Evolutionary conservation across 2,888 invertebrate species (phyloP), one percentile per base, ranked within the genome.

Genomic region (Habroteleia sp.): DNA sequence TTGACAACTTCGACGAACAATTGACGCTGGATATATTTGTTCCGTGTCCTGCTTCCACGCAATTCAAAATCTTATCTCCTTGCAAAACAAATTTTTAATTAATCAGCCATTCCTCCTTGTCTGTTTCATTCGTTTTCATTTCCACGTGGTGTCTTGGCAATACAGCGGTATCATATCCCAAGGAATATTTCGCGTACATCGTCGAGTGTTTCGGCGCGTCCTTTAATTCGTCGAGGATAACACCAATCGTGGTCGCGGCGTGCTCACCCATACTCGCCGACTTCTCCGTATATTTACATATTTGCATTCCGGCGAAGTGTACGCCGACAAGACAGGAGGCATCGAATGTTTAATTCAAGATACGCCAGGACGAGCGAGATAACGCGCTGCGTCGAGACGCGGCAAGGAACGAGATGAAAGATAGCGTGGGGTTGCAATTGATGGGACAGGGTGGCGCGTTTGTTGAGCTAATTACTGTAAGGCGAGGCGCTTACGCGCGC

Each of bases 381-480:
- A 77, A 60, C 74, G 46, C 44, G 69, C 74, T 44, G 44, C 58
- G 48, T 44, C 6, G 37, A 13, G 44, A 66, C 52, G 56, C 46
- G 17, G 66, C 29, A 71, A 37, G 13, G 50, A 68, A 65, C 42
- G 77, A 74, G 71, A 80, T 77, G 77, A 76, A 77, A 77, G 79
- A 78, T 80, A 80, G 81, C 83, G 84, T 83, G 84, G 86, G 83
- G 85, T 84, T 85, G 87, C 85, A 88, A 88, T 88, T 88, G 87
- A 88, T 88, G 88, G 83, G 87, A 86, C 87, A 85, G 87, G 84
- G 84, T 84, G 83, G 87, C 85, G 85, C 88, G 87, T 87, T 88
- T 88, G 88, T 88, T 85, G 87, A 86, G 88, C 88, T 88, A 88
- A 88, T 88, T 88, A 88, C 88, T 84, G 87, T 84, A 85, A 85